phyloP scores from a whole-genome alignment of 2,888 invertebrate species.

The Nycteola revayana region DNA sequence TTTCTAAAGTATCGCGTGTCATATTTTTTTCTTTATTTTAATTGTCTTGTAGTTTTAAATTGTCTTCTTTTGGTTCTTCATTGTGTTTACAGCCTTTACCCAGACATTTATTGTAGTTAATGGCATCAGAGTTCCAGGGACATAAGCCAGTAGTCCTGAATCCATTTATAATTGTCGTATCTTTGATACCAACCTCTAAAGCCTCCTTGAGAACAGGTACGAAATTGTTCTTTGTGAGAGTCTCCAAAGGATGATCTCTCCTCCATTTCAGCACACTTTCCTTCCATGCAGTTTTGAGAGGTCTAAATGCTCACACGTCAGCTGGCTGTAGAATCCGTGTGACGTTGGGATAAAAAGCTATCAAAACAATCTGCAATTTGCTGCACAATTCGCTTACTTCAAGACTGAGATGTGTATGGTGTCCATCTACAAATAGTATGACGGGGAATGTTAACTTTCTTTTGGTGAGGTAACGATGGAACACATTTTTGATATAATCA shows the following conservation, averaged over 20 bases:
- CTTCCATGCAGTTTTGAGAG: conserved; percentile 27
- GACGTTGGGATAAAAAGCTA: conserved; percentile 27
- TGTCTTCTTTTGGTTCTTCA: no score
- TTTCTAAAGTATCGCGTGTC: no score
- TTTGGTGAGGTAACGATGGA: conserved; percentile 35
- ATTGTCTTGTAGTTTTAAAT: no score
- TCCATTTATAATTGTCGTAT: conserved; percentile 21
- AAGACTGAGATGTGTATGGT: conserved; percentile 14
- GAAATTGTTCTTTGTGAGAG: conserved; percentile 24
- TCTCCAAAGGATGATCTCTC: conserved; percentile 12
- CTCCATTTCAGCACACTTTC: conserved; percentile 25
- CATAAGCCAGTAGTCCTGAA: conserved; percentile 22
- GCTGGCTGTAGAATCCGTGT: conserved; percentile 30
- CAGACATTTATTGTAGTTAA: conserved; percentile 16
- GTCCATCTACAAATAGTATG: conserved; percentile 44
- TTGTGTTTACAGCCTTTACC: no score
- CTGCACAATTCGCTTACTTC: conserved; percentile 16
- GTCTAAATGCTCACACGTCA: conserved; percentile 29
- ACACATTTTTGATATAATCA: conserved; percentile 46
- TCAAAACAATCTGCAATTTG: conserved; percentile 6
- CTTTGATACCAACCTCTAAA: conserved; percentile 14
- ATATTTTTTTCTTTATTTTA: no score
- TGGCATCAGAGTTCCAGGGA: conserved; percentile 21
- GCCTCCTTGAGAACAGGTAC: conserved; percentile 22
- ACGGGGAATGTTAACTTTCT: conserved; percentile 37